Conservation (phyloP, 2,797 vertebrate species). For the Dermochelys coriacea region DNA sequence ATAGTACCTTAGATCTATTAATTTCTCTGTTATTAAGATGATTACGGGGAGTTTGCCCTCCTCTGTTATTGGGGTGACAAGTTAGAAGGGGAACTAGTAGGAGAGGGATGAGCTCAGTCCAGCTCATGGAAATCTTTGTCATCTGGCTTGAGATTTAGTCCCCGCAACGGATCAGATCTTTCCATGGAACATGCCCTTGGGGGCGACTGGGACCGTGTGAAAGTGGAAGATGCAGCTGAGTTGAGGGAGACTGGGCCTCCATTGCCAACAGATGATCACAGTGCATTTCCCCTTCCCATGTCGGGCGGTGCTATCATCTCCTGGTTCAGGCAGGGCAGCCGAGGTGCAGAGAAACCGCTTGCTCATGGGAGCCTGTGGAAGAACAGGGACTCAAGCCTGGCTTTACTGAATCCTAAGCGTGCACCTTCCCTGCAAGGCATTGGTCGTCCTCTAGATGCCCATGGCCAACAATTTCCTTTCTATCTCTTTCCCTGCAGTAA, state of each 20-base stretch:
- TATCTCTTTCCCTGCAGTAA: not conserved
- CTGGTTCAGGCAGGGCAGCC: too few species aligned
- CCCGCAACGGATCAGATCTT: not conserved
- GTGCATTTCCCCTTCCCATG: not conserved
- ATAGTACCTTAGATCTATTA: too few species aligned
- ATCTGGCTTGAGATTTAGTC: not conserved
- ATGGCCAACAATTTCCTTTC: not conserved
- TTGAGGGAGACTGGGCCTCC: too few species aligned
- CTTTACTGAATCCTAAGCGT: not conserved
- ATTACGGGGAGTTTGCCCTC: too few species aligned
- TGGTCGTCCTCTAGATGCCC: not conserved
- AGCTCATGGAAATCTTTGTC: not conserved
- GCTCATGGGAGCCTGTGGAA: not conserved
- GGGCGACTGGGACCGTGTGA: too few species aligned
- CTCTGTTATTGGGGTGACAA: not conserved
- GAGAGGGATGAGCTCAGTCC: not conserved
- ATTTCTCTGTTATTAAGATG: too few species aligned
- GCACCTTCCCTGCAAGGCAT: not conserved
- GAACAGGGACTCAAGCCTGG: too few species aligned
- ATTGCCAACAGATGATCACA: not conserved
- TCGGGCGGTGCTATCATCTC: not conserved
- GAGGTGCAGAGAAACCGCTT: too few species aligned
- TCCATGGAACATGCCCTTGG: not conserved
- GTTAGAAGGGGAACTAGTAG: not conserved
- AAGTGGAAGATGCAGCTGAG: too few species aligned